Base-by-base conservation (phyloP, 2,888 invertebrate species). In the Pocota personata region DNA sequence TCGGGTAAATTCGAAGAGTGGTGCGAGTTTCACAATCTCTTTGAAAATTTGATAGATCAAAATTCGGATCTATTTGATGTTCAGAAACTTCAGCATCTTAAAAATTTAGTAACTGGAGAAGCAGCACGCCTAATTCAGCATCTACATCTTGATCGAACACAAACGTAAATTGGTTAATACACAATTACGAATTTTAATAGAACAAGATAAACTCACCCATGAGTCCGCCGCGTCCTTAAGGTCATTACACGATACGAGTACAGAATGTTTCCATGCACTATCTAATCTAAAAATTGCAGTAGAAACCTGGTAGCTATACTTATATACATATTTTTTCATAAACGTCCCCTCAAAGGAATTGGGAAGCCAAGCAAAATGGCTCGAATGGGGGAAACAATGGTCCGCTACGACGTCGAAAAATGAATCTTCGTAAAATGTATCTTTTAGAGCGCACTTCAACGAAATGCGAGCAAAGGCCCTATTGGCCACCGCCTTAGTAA, bases 91-190 rank as follows among this genome's bases (percentile, higher is more conserved):
- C 46, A 57, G n/a, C 46, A 40, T 21, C 32, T 71, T 0, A 55
- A 71, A 43, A 57, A 10, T 3, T 46, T 14, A 3, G 27, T 57
- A 0, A 30, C 30, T 8, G 69, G 32, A 0, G 69, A 57, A 30
- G 71, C 71, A 16, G 71, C 57, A 1, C 43, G 71, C 0, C 10
- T 57, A 19, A 57, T 58, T n/a, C 71, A 71, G 21, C 71, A 71
- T n/a, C 32, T 57, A 16, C 69, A 32, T 7, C 46, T 71, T 8
- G 67, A 48, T 35, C 12, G 6, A 72, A 58, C n/a, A 72, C 6
- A 48, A 57, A 72, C 27, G 32, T 3, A 58, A n/a, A n/a, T n/a
- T n/a, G n/a, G n/a, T n/a, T n/a, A 72, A 27, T 12, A 46, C 43
- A 3, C 72, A 72, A 14, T 35, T 72, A 19, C 58, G 46, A 16